A percentile compares a stretch with the other conserved stretches of the same genome.
These are phyloP conservation scores for Xylota segnis DNA, from an alignment of 2,888 invertebrate species.

Conservation along the genomic window DNA sequence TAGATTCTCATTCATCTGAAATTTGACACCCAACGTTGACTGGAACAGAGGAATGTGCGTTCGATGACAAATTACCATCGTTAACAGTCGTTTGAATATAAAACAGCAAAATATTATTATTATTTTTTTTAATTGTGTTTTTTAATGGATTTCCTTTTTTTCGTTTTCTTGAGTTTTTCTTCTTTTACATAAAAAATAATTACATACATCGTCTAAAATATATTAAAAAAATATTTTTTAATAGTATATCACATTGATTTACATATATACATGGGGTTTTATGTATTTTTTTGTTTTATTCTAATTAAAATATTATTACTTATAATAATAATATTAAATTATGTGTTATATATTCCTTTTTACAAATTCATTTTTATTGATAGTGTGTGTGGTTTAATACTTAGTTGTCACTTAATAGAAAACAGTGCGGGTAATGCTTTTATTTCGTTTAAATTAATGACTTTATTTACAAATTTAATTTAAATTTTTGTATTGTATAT, in stretches of 20 bases:
- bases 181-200: constrained; percentile 50
- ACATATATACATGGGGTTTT: constrained; percentile 65
- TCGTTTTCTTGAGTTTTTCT: constrained; percentile 37
- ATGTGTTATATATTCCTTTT: constrained; percentile 8
- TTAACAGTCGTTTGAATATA: constrained; percentile 23
- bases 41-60: background rate
- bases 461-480: constrained; percentile 73
- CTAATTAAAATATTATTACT: constrained; percentile 73
- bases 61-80: constrained; percentile 42
- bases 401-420: constrained; percentile 58
- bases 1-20: constrained; percentile 8
- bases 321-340: constrained; percentile 71
- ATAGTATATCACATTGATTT: constrained; percentile 76
- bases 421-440: constrained; percentile 38
- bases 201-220: constrained; percentile 71
- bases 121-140: constrained; percentile 55
- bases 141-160: constrained; percentile 61
- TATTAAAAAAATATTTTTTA: constrained; percentile 71
- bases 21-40: constrained; percentile 26
- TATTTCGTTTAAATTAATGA: constrained; percentile 64
- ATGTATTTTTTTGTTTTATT: constrained; percentile 26
- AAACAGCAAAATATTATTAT: constrained; percentile 27
- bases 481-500: constrained; percentile 33
- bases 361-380: constrained; percentile 11
- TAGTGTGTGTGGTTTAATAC: constrained; percentile 58